Percentiles rank a stretch among this genome's conserved stretches.
phyloP scores from a whole-genome alignment of 2,797 vertebrate genomes.

The Paedocypris micromegethes region DNA sequence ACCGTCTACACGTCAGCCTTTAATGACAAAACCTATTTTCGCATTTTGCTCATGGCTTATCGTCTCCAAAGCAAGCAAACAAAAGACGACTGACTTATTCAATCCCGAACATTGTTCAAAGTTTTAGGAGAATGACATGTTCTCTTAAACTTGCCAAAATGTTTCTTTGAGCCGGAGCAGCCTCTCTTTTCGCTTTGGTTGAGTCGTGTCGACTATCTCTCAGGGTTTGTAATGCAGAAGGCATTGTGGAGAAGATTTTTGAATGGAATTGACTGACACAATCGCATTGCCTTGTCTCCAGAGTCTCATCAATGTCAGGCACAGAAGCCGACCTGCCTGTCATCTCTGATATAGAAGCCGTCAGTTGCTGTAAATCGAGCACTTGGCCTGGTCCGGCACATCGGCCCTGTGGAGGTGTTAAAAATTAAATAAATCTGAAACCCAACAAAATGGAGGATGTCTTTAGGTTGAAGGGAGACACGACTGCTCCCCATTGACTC shows the following conservation, averaged over 20 bases:
- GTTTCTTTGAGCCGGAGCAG: constrained; percentile 27
- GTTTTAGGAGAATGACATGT: constrained; percentile 45
- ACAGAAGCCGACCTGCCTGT: constrained; percentile 31
- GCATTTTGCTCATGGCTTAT: constrained; percentile 34
- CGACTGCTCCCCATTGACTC: constrained; percentile 21
- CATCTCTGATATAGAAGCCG: constrained; percentile 41
- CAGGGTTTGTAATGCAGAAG: constrained; percentile 24
- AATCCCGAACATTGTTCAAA: constrained; percentile 48
- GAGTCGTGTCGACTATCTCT: constrained; percentile 7
- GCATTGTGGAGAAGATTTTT: constrained; percentile 26
- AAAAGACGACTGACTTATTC: constrained; percentile 42
- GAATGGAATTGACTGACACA: constrained; percentile 32
- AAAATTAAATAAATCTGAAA: constrained; percentile 23
- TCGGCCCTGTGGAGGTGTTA: constrained; percentile 30
- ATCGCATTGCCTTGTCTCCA: constrained; percentile 32
- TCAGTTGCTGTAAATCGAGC: constrained; percentile 33
- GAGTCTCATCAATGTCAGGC: constrained; percentile 43
- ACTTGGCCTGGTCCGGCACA: constrained; percentile 14
- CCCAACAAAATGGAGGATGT: constrained; percentile 25
- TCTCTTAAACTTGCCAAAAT: constrained; percentile 39
- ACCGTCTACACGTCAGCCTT: constrained; percentile 27
- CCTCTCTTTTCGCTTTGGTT: constrained; percentile 24
- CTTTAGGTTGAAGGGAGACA: constrained; percentile 18
- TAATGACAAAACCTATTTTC: constrained; percentile 3
- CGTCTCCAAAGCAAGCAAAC: constrained; percentile 42